Evolutionary conservation across 2,888 invertebrate species (phyloP).

Genomic region (Penaeus monodon): DNA sequence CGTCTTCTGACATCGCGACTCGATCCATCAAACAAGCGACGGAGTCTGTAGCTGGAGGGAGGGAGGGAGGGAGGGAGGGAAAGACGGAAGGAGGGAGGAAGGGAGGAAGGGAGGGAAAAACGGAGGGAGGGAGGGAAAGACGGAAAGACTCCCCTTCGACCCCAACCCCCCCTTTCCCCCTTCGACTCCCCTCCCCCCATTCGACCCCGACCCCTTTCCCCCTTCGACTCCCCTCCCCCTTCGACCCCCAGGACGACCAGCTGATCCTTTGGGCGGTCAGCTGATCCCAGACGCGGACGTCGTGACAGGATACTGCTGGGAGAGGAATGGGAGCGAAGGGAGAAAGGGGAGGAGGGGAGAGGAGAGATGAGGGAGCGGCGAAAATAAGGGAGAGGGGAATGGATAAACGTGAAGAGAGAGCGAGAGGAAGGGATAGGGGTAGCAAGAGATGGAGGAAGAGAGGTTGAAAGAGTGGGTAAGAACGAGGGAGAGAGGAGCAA

Average conservation of each 20-base stretch:
- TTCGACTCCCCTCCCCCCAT: no score
- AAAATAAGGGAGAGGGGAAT: background rate
- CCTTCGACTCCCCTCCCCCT: no score
- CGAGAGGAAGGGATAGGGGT: background rate
- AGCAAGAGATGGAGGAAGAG: background rate
- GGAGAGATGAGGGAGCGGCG: background rate
- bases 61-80: background rate
- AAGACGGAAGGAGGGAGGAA: background rate
- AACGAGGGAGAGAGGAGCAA: background rate
- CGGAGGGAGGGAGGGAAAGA: background rate
- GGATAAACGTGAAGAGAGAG: background rate
- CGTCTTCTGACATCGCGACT: no score
- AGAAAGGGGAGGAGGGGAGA: background rate
- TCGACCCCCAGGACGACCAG: background rate
- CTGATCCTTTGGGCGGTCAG: constrained; percentile 37
- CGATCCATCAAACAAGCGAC: background rate
- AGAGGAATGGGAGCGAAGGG: background rate
- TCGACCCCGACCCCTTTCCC: no score
- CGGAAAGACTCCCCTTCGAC: no score
- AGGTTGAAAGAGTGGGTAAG: background rate
- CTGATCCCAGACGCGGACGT: constrained; percentile 39
- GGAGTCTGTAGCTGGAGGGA: constrained; percentile 3
- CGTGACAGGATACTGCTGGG: background rate
- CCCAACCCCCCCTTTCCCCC: no score
- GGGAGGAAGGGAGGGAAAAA: background rate